Evolutionary conservation across 2,888 invertebrate genomes (phyloP), one percentile per base, ranked within the genome.

Genomic region (Acleris emargana): DNA sequence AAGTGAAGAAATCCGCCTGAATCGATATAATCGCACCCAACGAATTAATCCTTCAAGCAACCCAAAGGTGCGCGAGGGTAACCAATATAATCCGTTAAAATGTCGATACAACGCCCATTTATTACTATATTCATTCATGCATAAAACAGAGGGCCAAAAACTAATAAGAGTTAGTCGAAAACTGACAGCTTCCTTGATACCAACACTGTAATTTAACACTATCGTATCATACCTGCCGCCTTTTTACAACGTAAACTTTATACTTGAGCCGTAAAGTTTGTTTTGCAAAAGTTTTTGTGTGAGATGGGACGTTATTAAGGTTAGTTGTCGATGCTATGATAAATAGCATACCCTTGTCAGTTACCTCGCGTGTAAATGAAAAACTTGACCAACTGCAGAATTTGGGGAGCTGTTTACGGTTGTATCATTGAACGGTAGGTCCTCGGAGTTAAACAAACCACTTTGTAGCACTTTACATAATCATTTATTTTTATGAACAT

Each of bases 281-380:
- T 32, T 7, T 64, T 50, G 9, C 25, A 9, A 84, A 88, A 11
- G 7, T 7, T 20, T 6, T 16, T 5, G 22, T 18, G 43, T 9
- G 32, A 32, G 2, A 60, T 64, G 55, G 9, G 59, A 54, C 20
- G 2, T 50, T 60, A 42, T 3, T 7, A 32, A 11, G 50, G 25
- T 5, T 43, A 43, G 16, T 9, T 50, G 64, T 64, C 49, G 54
- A 64, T 89, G 87, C 87, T 91, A 89, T 90, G 89, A 91, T 90
- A 89, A 89, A 91, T 87, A 84, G 85, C 73, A 22, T 55, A 90
- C 90, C 91, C 90, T 87, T 77, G 88, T 91, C 91, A 88, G 76
- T 45, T 38, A 57, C 68, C 62, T 67, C 67, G 68, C 70, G 72
- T 70, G 68, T 68, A 69, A 70, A 62, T 60, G 68, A 62, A 69